A percentile compares a stretch with the other conserved stretches of the same genome.
Evolutionary conservation across 1,140 invertebrate species (phyloP).

Genomic region (Nylanderia fulva): DNA sequence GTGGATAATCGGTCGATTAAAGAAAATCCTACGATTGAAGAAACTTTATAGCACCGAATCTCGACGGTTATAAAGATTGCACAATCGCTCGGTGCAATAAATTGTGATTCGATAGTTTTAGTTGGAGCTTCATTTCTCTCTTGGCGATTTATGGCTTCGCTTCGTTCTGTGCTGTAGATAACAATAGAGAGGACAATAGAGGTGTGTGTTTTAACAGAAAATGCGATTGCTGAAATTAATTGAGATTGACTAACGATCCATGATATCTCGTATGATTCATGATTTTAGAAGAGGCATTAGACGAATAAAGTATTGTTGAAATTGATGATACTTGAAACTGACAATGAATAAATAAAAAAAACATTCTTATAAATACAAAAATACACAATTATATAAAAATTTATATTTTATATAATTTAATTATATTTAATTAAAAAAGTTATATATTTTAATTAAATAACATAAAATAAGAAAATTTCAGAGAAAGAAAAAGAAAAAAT

Average conservation of each 20-base stretch:
- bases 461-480: background rate
- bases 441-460: background rate
- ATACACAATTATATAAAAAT: too few relatives aligned
- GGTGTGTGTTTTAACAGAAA: conserved; percentile 31
- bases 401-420: too few relatives aligned
- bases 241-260: conserved; percentile 36
- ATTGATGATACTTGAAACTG: background rate
- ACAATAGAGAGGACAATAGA: conserved; percentile 21
- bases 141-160: conserved; percentile 47
- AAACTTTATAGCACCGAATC: background rate
- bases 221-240: conserved; percentile 35
- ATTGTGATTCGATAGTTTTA: conserved; percentile 41
- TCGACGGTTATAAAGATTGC: conserved; percentile 27
- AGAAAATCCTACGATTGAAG: conserved; percentile 3
- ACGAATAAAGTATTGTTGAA: background rate
- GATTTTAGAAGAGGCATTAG: background rate
- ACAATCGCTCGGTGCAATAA: conserved; percentile 32
- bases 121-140: conserved; percentile 44
- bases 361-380: too few relatives aligned
- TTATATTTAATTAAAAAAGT: too few relatives aligned
- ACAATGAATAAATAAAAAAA: background rate
- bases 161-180: conserved; percentile 8
- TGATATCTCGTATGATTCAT: conserved; percentile 18
- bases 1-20: background rate
- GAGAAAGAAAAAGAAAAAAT: background rate